A percentile compares a stretch with the other conserved stretches of the same genome.
These are phyloP conservation scores for Phataginus tetradactyla DNA, from an alignment of 2,797 vertebrate genomes.

Conservation along the genomic window DNA sequence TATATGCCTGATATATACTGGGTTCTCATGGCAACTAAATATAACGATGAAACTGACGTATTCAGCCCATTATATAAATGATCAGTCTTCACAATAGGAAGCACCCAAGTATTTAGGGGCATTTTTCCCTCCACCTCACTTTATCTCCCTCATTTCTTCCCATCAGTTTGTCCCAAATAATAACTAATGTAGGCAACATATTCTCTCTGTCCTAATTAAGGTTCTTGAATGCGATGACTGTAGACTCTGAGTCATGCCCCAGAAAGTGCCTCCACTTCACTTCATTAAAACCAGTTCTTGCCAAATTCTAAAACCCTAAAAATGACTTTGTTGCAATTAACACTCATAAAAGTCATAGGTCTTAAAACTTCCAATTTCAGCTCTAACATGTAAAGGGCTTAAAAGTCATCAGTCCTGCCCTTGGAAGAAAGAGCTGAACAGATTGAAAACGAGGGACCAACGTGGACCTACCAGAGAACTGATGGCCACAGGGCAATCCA, in stretches of 20 bases:
- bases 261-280: neutral
- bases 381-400: neutral
- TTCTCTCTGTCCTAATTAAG: neutral
- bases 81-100: neutral
- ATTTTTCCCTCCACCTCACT: neutral
- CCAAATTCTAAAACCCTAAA: neutral
- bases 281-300: neutral
- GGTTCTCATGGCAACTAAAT: neutral
- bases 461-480: neutral
- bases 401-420: neutral
- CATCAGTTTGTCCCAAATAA: neutral
- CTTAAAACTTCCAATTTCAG: neutral
- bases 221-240: neutral
- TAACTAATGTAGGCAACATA: neutral
- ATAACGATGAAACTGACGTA: neutral
- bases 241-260: neutral
- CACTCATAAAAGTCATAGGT: neutral
- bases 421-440: neutral
- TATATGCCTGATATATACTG: neutral
- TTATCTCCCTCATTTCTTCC: neutral
- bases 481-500: neutral
- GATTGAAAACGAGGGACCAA: neutral
- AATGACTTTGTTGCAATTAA: neutral
- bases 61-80: neutral
- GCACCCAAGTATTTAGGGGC: neutral